Evolutionary conservation across 2,888 invertebrate genomes (phyloP).

Genomic region (Abscondita cerata): DNA sequence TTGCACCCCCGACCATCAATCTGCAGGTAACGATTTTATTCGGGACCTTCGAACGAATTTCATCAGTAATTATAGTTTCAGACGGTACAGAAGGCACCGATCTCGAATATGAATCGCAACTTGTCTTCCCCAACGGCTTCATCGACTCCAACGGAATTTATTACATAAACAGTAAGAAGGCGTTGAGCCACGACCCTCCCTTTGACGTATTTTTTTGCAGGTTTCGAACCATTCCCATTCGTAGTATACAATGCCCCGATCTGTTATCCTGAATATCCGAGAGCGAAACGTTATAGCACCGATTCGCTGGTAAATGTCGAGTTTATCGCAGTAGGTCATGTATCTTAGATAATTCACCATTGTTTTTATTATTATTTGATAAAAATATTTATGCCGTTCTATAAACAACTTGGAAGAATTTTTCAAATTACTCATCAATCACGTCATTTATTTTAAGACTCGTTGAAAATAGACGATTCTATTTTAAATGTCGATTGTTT

Average conservation of each 20-base stretch:
- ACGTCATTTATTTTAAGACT: no score
- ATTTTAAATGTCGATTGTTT: slow-evolving; percentile 13
- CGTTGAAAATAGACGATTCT: no score
- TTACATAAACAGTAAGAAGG: slow-evolving; percentile 61
- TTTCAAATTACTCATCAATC: no score
- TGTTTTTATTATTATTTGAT: no score
- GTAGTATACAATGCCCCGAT: slow-evolving; percentile 57
- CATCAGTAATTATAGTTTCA: no score
- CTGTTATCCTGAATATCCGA: slow-evolving; percentile 53
- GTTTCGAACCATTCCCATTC: slow-evolving; percentile 57
- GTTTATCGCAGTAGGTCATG: background rate
- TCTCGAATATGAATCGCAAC: slow-evolving; percentile 58
- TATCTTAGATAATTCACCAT: no score
- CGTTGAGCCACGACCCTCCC: background rate
- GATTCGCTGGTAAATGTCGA: slow-evolving; percentile 56
- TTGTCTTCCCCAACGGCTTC: slow-evolving; percentile 60
- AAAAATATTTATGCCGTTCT: no score
- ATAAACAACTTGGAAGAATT: no score
- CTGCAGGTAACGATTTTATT: slow-evolving; percentile 55
- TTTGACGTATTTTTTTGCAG: slow-evolving; percentile 41
- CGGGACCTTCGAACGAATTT: background rate
- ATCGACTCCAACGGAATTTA: slow-evolving; percentile 62
- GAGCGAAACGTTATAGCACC: slow-evolving; percentile 56
- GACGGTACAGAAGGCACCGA: slow-evolving; percentile 51
- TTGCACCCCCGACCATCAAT: slow-evolving; percentile 59